Conservation (phyloP, 2,113 vertebrate species). For the Megatriorchis doriae region DNA sequence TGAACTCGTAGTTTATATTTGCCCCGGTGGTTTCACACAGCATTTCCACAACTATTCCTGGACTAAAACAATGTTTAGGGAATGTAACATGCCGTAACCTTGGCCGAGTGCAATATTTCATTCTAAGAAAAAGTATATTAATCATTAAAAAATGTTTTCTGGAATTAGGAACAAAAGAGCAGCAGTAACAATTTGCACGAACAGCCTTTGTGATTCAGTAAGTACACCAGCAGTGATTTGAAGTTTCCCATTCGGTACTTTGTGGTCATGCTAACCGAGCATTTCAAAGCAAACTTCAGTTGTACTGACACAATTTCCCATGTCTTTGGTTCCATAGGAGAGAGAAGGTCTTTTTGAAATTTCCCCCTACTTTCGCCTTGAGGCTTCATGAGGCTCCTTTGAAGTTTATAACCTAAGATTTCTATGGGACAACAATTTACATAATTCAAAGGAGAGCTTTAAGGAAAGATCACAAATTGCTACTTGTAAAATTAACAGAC, state of each 20-base stretch:
- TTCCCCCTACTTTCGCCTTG: not conserved
- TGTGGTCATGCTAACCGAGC: not conserved
- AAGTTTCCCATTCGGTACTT: not conserved
- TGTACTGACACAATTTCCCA: conserved; percentile 11
- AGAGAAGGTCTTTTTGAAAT: not conserved
- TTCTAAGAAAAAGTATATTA: conserved; percentile 13
- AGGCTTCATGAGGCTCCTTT: conserved; percentile 13
- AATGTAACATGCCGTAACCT: not conserved
- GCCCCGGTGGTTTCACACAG: not conserved
- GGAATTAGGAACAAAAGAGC: conserved; percentile 14
- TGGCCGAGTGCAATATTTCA: not conserved
- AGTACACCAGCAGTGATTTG: not conserved
- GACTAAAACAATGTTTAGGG: not conserved
- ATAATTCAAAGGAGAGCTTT: not conserved
- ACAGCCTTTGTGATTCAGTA: conserved; percentile 25
- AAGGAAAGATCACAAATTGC: not conserved
- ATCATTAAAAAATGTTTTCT: conserved; percentile 3
- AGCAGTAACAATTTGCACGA: not conserved
- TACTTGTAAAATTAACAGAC: not conserved
- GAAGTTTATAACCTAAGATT: conserved; percentile 32
- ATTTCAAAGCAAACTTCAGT: conserved; percentile 39
- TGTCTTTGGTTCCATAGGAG: not conserved
- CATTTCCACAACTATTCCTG: not conserved
- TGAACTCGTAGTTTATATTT: not conserved
- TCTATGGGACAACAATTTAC: not conserved